Base-by-base conservation (phyloP, 2,888 invertebrate species). In the Mesochorus sp. region DNA sequence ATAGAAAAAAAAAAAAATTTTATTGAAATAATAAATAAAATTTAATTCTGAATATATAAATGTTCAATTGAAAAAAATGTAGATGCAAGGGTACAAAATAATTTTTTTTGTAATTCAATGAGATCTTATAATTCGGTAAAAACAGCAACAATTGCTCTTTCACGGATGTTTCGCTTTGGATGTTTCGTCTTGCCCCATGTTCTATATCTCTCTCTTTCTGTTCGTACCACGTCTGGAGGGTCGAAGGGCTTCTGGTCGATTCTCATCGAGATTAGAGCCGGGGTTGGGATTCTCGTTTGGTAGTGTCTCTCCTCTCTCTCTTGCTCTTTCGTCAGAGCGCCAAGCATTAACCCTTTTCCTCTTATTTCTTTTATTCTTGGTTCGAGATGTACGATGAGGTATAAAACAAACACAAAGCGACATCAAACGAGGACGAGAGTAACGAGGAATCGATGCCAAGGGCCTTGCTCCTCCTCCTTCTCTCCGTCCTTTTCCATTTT, bases 381-480 rank as follows among this genome's bases (percentile, higher is more conserved):
- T 8, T 47, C 14, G 72, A 47, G 64, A 34, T 34, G 66, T 21
- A 28, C 68, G 64, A 42, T 42, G 66, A 67, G 51, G 77, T 47
- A 64, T 34, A 70, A 79, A 79, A 79, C 71, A 79, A 79, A 75
- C 55, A 79, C 78, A 71, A 79, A 79, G 78, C 59, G 78, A 75
- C 74, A 71, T 71, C 66, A 71, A 79, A 79, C 66, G 78, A 74
- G 78, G 70, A 78, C 51, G 66, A 74, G 78, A 71, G 78, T 78
- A 78, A 78, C 78, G 78, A 79, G 78, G 71, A 79, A 79, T 79
- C 74, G 75, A 79, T 67, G 74, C 74, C 70, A 78, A 78, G 74
- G 78, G 78, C 66, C 21, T 37, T 24, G 76, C 73, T 57, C 68
- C 42, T 74, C 66, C 74, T 59, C 51, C 61, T 55, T 26, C 24